Conservation (phyloP, 1,140 invertebrate genomes). For the fruit fly (Drosophila melanogaster) region DNA sequence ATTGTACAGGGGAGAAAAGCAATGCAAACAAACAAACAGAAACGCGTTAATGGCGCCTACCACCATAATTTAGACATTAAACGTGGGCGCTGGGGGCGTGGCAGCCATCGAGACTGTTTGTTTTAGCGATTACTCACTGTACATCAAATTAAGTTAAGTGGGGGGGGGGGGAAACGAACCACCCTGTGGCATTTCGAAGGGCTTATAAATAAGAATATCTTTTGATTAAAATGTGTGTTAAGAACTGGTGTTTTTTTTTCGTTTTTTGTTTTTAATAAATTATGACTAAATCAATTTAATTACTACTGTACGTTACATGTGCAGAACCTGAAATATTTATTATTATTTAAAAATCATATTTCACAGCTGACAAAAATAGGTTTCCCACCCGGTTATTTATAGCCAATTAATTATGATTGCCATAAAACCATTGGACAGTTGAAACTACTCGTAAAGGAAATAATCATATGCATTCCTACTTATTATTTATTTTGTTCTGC, state of each 20-base stretch:
- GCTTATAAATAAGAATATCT: background rate
- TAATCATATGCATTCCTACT: conserved; percentile 7
- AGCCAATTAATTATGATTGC: conserved; percentile 3
- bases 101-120: conserved; percentile 35
- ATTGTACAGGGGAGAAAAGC: background rate
- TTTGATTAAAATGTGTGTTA: background rate
- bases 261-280: background rate
- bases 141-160: background rate
- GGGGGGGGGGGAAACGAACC: background rate
- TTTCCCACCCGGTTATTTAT: background rate
- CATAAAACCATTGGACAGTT: conserved; percentile 2
- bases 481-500: conserved; percentile 2
- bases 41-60: conserved; percentile 61
- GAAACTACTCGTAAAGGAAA: background rate
- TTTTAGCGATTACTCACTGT: conserved; percentile 50
- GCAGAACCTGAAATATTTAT: background rate
- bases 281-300: background rate
- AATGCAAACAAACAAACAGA: conserved; percentile 64
- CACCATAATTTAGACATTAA: conserved; percentile 78
- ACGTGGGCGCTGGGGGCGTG: conserved; percentile 61
- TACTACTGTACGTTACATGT: background rate
- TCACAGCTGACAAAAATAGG: background rate
- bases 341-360: background rate
- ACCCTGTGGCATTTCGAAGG: background rate
- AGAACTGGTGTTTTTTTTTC: background rate